Base-by-base conservation (phyloP, 1,140 invertebrate genomes). In the Zophobas morio region DNA sequence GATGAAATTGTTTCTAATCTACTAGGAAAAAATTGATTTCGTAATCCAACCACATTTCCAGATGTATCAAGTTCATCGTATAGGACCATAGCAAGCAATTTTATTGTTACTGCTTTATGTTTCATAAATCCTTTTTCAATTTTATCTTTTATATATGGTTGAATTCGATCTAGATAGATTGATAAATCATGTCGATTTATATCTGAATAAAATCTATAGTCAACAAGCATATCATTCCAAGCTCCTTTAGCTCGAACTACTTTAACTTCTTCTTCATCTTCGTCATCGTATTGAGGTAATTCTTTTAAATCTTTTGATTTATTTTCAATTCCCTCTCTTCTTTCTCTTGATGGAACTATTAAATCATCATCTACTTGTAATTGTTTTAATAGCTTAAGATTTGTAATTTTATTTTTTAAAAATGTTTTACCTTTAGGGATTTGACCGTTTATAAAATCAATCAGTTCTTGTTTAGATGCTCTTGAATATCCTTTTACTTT, bases 201-300 rank as follows among this genome's bases (percentile, higher is more conserved):
- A 20, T 20, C 20, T 20, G 20, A 20, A 20, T 20, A 20, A 20
- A 20, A 20, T 20, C 20, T 20, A 20, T 20, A 54, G 6, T 54
- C 51, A 54, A 20, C 6, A 54, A 54, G 20, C 20, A 54, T 32
- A 54, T 54, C 20, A 54, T 54, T 54, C 20, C 6, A 20, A 54
- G 6, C 51, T 54, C 20, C 20, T 54, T 32, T 8, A 54, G 34
- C 20, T 54, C 51, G 20, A 54, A 54, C 20, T 37, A 57, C 35
- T 57, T 57, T 57, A 57, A 57, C 56, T 57, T 57, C 56, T 57
- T 57, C 56, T 57, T 57, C 56, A 57, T 57, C 56, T 57, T 57
- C 34, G 56, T 57, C 56, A 57, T 57, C 56, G 56, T 36, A 57
- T 57, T 54, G 51, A 54, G 51, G 51, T 54, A 54, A 54, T 54